Evolutionary conservation across 2,797 vertebrate genomes (phyloP).

Genomic region (Enoplosus armatus): DNA sequence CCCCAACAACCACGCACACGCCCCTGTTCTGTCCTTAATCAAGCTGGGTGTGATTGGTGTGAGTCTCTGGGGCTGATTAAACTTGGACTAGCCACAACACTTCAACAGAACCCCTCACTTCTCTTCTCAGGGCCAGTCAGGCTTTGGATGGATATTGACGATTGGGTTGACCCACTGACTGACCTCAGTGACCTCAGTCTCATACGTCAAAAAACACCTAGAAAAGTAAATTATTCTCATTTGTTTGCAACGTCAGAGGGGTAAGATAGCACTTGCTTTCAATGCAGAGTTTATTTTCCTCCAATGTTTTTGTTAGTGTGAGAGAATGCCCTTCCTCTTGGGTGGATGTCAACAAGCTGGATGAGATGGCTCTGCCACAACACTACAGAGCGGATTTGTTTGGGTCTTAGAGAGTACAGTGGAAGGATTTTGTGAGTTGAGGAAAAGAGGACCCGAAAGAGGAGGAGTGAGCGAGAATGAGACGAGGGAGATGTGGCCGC

Average conservation of each 20-base stretch:
- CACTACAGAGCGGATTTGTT: slow-evolving; percentile 37
- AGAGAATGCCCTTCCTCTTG: slow-evolving; percentile 13
- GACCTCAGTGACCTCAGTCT: slow-evolving; percentile 33
- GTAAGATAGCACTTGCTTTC: background rate
- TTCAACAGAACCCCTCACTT: slow-evolving; percentile 56
- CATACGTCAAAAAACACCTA: slow-evolving; percentile 1
- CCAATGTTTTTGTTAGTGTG: background rate
- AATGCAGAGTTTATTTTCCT: background rate
- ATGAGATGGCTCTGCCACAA: slow-evolving; percentile 20
- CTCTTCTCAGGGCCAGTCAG: slow-evolving; percentile 14
- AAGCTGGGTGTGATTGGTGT: slow-evolving; percentile 58
- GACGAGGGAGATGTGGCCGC: slow-evolving; percentile 25
- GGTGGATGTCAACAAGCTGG: slow-evolving; percentile 42
- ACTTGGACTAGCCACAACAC: slow-evolving; percentile 46
- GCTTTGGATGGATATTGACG: slow-evolving; percentile 38
- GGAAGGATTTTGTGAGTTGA: slow-evolving; percentile 36
- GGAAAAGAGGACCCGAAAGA: slow-evolving; percentile 16
- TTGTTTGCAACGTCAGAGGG: background rate
- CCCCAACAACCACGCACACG: slow-evolving; percentile 15
- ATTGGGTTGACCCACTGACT: slow-evolving; percentile 25
- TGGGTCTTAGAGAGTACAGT: slow-evolving; percentile 31
- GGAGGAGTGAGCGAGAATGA: slow-evolving; percentile 19
- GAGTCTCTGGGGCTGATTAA: slow-evolving; percentile 57
- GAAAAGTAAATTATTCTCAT: slow-evolving; percentile 20
- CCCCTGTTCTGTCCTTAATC: slow-evolving; percentile 56